A percentile compares a stretch with the other conserved stretches of the same genome.
Conservation (phyloP, 53 echinoderm and acorn worm species). For the Echinarachnius parma region DNA sequence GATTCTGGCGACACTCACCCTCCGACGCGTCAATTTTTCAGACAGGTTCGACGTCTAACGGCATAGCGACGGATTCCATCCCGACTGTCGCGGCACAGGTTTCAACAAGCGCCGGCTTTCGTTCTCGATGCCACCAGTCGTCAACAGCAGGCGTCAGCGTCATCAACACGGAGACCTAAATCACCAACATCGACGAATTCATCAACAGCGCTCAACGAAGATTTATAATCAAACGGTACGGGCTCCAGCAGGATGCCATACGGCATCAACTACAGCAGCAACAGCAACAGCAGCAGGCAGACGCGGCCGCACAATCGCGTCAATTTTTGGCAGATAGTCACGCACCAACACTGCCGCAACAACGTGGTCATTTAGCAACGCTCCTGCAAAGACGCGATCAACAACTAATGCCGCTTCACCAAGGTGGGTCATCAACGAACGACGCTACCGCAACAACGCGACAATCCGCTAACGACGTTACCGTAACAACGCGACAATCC, state of each 20-base stretch:
- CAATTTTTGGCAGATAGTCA: too few species aligned
- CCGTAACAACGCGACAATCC: too few species aligned
- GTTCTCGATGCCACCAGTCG: too few species aligned
- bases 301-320: background rate
- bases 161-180: too few species aligned
- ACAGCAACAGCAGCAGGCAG: background rate
- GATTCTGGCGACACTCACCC: conserved; percentile 2
- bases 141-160: too few species aligned
- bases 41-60: background rate
- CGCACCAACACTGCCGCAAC: too few species aligned
- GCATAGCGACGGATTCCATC: conserved; percentile 12
- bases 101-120: background rate
- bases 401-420: background rate
- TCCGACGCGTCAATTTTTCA: conserved; percentile 8
- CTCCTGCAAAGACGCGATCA: background rate
- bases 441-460: background rate
- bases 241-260: background rate
- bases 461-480: too few species aligned
- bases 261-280: background rate
- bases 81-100: conserved; percentile 23
- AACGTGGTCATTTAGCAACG: too few species aligned
- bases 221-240: conserved; percentile 27
- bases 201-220: conserved; percentile 13
- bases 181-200: background rate
- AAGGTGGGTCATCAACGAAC: background rate